Conservation (phyloP, 23 tunicate species). For the Halocynthia aurantium region DNA sequence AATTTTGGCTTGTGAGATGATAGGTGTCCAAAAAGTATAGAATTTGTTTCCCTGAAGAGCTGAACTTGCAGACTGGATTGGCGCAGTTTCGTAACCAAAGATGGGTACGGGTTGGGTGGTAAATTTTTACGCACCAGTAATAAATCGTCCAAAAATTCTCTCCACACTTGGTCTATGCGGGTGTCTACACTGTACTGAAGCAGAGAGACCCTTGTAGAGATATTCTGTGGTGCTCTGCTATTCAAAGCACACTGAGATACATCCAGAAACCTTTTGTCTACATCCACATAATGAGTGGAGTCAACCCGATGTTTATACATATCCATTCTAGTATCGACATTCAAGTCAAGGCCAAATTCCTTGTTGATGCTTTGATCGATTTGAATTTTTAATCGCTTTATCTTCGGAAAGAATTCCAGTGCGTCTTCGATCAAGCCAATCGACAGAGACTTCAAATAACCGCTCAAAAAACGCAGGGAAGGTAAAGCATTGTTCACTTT, state of each 20-base stretch:
- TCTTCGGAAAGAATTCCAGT: constrained; percentile 30
- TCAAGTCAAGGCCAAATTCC: constrained; percentile 16
- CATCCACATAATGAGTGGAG: constrained; percentile 20
- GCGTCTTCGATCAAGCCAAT: constrained; percentile 31
- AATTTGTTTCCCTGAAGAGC: neutral
- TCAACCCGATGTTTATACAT: constrained; percentile 33
- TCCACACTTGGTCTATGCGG: constrained; percentile 49
- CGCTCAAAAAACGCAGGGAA: neutral
- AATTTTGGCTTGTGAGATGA: neutral
- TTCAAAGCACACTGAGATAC: constrained; percentile 1
- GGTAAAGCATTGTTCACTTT: neutral
- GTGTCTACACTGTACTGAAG: constrained; percentile 61
- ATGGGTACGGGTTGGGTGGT: constrained; percentile 72
- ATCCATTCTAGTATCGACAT: neutral
- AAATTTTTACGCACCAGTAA: constrained; percentile 25
- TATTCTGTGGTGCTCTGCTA: constrained; percentile 27
- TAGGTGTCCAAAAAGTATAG: neutral
- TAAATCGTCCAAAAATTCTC: constrained; percentile 29
- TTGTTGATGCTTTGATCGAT: neutral
- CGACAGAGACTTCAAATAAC: constrained; percentile 11
- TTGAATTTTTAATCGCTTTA: neutral
- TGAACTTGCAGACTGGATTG: constrained; percentile 30
- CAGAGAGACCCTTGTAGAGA: constrained; percentile 16
- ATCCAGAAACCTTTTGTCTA: constrained; percentile 27
- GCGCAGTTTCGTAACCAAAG: constrained; percentile 26